These are phyloP conservation scores for Ceyx margarethae DNA, from an alignment of 2,113 vertebrate genomes.

Conservation along the genomic window DNA sequence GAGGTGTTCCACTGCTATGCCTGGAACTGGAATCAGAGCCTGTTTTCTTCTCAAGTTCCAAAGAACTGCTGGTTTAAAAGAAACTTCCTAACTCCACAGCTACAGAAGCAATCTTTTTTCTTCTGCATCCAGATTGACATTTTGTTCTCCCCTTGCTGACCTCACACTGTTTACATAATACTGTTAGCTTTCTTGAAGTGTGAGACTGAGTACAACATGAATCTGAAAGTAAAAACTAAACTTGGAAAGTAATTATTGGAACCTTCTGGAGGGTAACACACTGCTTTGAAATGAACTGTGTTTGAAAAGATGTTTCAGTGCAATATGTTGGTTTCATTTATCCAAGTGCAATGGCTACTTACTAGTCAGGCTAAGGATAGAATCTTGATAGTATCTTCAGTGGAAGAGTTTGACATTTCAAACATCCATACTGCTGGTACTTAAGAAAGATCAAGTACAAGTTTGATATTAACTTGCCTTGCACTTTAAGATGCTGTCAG, in stretches of 20 bases:
- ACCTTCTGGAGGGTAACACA: neutral
- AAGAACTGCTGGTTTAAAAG: neutral
- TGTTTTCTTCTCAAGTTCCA: neutral
- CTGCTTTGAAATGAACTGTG: neutral
- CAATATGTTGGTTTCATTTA: neutral
- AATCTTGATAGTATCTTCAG: neutral
- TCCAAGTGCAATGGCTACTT: neutral
- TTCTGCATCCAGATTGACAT: neutral
- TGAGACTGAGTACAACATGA: neutral
- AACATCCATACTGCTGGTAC: too few species aligned
- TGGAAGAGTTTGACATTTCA: too few species aligned
- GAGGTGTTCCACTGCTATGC: neutral
- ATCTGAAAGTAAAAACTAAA: neutral
- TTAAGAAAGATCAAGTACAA: neutral
- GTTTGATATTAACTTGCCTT: neutral
- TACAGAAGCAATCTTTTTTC: neutral
- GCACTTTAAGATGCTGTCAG: neutral
- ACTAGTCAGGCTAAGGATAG: neutral
- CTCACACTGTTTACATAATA: neutral
- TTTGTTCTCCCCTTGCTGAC: slow-evolving; percentile 12
- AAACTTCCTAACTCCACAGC: neutral
- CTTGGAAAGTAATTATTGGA: neutral
- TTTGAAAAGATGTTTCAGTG: neutral
- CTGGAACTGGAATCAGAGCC: neutral
- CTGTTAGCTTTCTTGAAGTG: neutral